Conservation (phyloP, 1,140 invertebrate genomes). For the Drosophila ogumai region DNA sequence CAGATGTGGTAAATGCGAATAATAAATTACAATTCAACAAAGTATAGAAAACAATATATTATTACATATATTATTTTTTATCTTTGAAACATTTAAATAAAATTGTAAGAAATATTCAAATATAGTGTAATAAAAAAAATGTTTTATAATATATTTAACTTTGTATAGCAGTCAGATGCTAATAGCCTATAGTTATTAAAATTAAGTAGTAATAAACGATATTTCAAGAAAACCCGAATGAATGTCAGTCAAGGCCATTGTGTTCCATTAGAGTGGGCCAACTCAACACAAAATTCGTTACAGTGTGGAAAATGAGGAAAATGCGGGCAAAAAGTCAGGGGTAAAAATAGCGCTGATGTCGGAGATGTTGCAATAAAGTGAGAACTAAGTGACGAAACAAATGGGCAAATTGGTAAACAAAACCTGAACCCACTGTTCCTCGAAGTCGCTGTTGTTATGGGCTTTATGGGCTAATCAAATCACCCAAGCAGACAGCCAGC, state of each 20-base stretch:
- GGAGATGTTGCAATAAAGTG: conserved; percentile 25
- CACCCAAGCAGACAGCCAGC: conserved; percentile 37
- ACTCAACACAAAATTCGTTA: conserved; percentile 8
- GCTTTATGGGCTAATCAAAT: conserved; percentile 54
- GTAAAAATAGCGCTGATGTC: conserved; percentile 1
- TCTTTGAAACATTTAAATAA: no score
- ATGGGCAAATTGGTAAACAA: conserved; percentile 34
- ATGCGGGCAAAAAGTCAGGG: conserved; percentile 26
- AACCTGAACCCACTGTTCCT: conserved; percentile 45
- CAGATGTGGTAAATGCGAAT: no score
- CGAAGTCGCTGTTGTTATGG: conserved; percentile 16
- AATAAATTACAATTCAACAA: no score
- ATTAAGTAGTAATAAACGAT: background rate
- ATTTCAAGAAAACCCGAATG: background rate
- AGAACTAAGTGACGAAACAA: conserved; percentile 41
- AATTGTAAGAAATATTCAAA: no score
- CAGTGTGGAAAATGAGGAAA: conserved; percentile 23
- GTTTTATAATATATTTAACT: no score
- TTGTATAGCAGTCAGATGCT: no score
- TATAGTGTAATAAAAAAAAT: no score
- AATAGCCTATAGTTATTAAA: background rate
- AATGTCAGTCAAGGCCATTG: conserved; percentile 17
- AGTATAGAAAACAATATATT: no score
- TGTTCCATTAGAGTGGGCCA: background rate
- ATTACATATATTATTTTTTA: no score